These are phyloP conservation scores for Squalus acanthias DNA, from an alignment of 2,797 vertebrate species.

Conservation along the genomic window DNA sequence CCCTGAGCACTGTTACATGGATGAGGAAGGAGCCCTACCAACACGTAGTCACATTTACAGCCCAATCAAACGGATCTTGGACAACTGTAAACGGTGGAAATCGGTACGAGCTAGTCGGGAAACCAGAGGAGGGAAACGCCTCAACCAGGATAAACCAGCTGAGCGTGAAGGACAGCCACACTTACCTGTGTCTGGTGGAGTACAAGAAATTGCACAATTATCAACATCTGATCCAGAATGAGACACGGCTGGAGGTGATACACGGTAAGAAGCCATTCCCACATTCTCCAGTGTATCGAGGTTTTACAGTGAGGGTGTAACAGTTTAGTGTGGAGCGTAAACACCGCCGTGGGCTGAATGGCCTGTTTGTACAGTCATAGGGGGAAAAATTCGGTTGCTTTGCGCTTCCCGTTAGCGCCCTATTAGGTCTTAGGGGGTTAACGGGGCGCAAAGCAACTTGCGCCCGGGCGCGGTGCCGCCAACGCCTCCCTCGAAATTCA, in stretches of 20 bases:
- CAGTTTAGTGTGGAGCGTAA: not conserved
- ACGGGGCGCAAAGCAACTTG: too few species aligned
- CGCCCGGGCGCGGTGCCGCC: too few species aligned
- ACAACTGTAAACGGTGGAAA: not conserved
- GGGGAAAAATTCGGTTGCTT: too few species aligned
- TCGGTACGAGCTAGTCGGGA: not conserved
- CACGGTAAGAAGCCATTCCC: not conserved
- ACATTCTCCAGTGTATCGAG: not conserved
- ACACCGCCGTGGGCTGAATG: too few species aligned
- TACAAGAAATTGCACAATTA: not conserved
- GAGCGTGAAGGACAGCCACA: not conserved
- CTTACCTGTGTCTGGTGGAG: not conserved
- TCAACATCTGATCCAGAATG: not conserved
- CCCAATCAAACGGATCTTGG: not conserved
- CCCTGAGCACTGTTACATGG: not conserved
- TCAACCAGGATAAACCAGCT: conserved; percentile 1
- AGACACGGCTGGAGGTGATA: not conserved
- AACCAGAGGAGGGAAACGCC: not conserved
- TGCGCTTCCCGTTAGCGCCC: too few species aligned
- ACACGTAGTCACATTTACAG: not conserved
- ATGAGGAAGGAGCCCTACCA: not conserved
- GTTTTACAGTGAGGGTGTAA: not conserved
- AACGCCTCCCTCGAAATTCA: too few species aligned
- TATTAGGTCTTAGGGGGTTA: too few species aligned
- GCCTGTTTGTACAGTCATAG: too few species aligned